Conservation (phyloP, 2,113 vertebrate genomes). For the Oriolus oriolus region DNA sequence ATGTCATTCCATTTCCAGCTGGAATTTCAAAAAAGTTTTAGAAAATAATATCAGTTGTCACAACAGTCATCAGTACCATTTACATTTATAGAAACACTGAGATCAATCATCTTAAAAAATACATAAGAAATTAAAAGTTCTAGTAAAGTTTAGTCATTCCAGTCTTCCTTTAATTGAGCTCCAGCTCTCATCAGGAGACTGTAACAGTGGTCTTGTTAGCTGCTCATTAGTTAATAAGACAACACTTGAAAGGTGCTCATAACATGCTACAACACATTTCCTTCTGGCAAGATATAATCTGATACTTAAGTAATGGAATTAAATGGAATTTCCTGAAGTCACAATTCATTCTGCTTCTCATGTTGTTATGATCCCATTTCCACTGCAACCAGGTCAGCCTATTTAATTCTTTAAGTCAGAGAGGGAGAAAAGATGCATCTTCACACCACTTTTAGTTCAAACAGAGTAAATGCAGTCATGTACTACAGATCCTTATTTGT, state of each 20-base stretch:
- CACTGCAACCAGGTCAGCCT: neutral
- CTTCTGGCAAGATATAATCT: neutral
- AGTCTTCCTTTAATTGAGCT: slow-evolving; percentile 17
- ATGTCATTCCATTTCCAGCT: neutral
- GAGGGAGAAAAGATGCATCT: neutral
- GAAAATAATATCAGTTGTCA: neutral
- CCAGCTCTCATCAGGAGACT: neutral
- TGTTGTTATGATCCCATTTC: neutral
- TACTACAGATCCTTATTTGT: slow-evolving; percentile 51
- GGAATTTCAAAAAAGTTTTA: neutral
- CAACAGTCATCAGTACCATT: slow-evolving; percentile 11
- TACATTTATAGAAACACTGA: neutral
- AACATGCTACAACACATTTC: neutral
- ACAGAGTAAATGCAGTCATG: neutral
- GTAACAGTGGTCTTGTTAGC: neutral
- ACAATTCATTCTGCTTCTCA: neutral
- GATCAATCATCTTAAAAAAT: neutral
- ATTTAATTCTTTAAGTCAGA: neutral
- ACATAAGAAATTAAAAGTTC: neutral
- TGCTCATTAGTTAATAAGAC: neutral
- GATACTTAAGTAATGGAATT: neutral
- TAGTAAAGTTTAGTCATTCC: neutral
- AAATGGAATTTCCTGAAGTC: neutral
- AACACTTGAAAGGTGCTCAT: slow-evolving; percentile 13
- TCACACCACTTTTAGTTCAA: neutral